Percentiles rank a stretch among this genome's conserved stretches.
Evolutionary conservation across 2,113 vertebrate species (phyloP).

Genomic region (Datnioides undecimradiatus): DNA sequence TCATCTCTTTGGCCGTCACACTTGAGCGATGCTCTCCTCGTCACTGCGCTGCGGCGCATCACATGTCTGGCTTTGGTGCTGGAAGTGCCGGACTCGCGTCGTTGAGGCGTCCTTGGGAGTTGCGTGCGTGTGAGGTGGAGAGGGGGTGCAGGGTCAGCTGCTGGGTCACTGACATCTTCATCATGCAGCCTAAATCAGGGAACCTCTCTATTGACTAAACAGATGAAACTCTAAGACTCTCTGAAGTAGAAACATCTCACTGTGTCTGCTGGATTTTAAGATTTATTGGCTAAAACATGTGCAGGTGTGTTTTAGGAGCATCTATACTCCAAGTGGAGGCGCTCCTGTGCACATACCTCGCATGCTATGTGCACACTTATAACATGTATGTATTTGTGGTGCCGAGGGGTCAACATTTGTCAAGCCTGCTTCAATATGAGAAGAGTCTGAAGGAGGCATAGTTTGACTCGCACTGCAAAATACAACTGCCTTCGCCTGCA

Average conservation of each 20-base stretch:
- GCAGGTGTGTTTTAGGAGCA: constrained; percentile 64
- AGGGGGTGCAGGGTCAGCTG: constrained; percentile 26
- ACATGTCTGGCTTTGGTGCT: constrained; percentile 54
- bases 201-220: constrained; percentile 10
- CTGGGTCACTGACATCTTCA: constrained; percentile 37
- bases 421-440: constrained; percentile 42
- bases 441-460: constrained; percentile 2
- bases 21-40: constrained; percentile 68
- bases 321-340: constrained; percentile 22
- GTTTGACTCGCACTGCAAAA: constrained; percentile 47
- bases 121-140: constrained; percentile 22
- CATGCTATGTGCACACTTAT: constrained; percentile 53
- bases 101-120: constrained; percentile 40
- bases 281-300: constrained; percentile 62
- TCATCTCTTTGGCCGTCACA: constrained; percentile 80
- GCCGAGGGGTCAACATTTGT: constrained; percentile 70
- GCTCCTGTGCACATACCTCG: constrained; percentile 42
- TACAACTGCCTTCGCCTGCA: constrained; percentile 36
- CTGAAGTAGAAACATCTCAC: constrained; percentile 34
- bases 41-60: constrained; percentile 71
- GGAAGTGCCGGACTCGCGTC: constrained; percentile 33
- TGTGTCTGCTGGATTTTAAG: constrained; percentile 56
- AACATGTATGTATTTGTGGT: constrained; percentile 24
- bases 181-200: constrained; percentile 28
- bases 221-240: constrained; percentile 7